phyloP scores from a whole-genome alignment of 2,888 invertebrate genomes.

The Sialis fuliginosa region DNA sequence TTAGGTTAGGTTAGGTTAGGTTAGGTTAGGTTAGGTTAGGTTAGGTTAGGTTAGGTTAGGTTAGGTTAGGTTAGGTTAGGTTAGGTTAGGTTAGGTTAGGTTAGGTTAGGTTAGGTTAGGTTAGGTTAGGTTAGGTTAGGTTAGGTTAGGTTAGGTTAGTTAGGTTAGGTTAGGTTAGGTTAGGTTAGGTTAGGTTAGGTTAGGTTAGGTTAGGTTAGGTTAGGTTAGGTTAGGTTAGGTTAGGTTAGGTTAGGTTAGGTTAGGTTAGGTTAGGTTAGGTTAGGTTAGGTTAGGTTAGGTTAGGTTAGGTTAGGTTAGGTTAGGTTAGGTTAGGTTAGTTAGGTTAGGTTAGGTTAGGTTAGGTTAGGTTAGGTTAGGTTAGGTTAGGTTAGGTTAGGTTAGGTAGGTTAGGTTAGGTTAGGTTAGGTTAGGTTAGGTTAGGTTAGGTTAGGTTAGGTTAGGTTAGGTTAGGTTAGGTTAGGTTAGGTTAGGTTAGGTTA shows the following conservation, averaged over 20 bases:
- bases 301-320: slow-evolving; percentile 13
- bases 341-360: slow-evolving; percentile 13
- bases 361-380: slow-evolving; percentile 10
- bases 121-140: too few relatives aligned
- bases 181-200: too few relatives aligned
- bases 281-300: slow-evolving; percentile 13
- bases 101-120: too few relatives aligned
- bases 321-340: slow-evolving; percentile 9
- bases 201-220: too few relatives aligned
- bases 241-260: slow-evolving; percentile 12
- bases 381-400: slow-evolving; percentile 14
- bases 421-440: slow-evolving; percentile 10
- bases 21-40: background rate
- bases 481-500: slow-evolving; percentile 11
- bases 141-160: too few relatives aligned
- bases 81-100: slow-evolving; percentile 8
- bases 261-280: slow-evolving; percentile 12
- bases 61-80: slow-evolving; percentile 8
- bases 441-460: slow-evolving; percentile 10
- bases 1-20: slow-evolving; percentile 11
- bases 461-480: slow-evolving; percentile 10
- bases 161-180: too few relatives aligned
- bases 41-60: slow-evolving; percentile 11
- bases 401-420: slow-evolving; percentile 11
- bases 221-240: too few relatives aligned